Evolutionary conservation across 2,888 invertebrate genomes (phyloP).

Genomic region (Ganaspis brasiliensis): DNA sequence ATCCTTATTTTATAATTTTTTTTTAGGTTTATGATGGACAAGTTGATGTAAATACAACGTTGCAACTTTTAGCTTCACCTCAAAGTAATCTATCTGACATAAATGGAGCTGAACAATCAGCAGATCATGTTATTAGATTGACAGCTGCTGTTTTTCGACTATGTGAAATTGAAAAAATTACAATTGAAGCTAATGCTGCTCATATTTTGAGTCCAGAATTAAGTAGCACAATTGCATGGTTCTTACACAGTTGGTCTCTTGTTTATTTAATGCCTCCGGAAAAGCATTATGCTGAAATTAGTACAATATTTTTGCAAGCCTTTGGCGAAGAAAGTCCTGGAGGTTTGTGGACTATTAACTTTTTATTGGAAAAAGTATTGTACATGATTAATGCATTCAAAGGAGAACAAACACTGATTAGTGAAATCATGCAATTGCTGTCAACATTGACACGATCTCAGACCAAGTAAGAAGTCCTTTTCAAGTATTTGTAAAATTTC

Average conservation of each 20-base stretch:
- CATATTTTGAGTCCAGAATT: conserved; percentile 90
- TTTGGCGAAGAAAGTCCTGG: conserved; percentile 87
- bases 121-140: conserved; percentile 82
- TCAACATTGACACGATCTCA: conserved; percentile 82
- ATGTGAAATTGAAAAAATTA: conserved; percentile 88
- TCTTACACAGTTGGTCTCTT: conserved; percentile 89
- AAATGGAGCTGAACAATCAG: conserved; percentile 68
- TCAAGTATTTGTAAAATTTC: conserved; percentile 45
- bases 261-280: conserved; percentile 85
- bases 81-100: conserved; percentile 75
- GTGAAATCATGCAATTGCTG: conserved; percentile 85
- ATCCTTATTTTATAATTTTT: conserved; percentile 30
- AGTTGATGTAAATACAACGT: conserved; percentile 80
- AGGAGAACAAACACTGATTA: conserved; percentile 84
- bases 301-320: conserved; percentile 83
- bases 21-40: conserved; percentile 70
- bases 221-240: conserved; percentile 89
- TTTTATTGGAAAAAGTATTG: conserved; percentile 85
- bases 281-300: conserved; percentile 81
- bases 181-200: conserved; percentile 86
- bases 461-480: conserved; percentile 80
- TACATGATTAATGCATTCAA: conserved; percentile 84
- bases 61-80: conserved; percentile 81
- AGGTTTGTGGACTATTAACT: conserved; percentile 84
- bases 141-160: conserved; percentile 88